Percentiles rank a stretch among this genome's conserved stretches.
Evolutionary conservation across 2,113 vertebrate species (phyloP).

Genomic region (Carassius auratus): DNA sequence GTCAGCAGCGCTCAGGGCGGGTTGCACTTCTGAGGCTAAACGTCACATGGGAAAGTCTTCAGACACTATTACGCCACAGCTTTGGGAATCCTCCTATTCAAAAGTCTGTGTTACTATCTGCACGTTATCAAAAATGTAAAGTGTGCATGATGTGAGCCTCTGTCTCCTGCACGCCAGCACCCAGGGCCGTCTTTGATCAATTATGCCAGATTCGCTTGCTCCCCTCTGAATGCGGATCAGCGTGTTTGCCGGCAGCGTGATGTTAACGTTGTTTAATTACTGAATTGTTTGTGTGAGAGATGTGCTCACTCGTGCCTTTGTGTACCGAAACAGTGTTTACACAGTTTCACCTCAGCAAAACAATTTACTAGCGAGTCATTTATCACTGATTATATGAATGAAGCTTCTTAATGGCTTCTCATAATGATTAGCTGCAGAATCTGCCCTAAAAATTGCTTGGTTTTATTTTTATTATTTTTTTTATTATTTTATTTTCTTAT

Average conservation of each 20-base stretch:
- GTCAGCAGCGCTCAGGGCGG: not conserved
- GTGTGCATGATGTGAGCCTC: slow-evolving; percentile 35
- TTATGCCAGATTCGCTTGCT: slow-evolving; percentile 41
- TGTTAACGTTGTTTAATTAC: slow-evolving; percentile 50
- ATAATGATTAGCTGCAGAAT: slow-evolving; percentile 3
- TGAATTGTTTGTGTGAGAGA: slow-evolving; percentile 21
- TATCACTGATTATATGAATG: slow-evolving; percentile 29
- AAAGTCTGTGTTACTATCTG: slow-evolving; percentile 47
- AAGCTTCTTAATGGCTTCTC: slow-evolving; percentile 10
- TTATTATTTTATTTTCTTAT: too few species aligned
- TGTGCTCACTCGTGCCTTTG: too few species aligned
- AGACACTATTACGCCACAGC: slow-evolving; percentile 34
- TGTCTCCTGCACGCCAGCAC: slow-evolving; percentile 23
- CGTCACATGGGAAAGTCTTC: slow-evolving; percentile 39
- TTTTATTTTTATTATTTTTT: too few species aligned
- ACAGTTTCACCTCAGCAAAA: slow-evolving; percentile 35
- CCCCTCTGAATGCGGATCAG: slow-evolving; percentile 17
- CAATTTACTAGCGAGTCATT: slow-evolving; percentile 21
- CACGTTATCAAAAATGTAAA: not conserved
- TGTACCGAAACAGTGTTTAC: slow-evolving; percentile 2
- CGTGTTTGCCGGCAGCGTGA: not conserved
- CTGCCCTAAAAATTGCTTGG: not conserved
- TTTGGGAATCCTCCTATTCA: slow-evolving; percentile 29
- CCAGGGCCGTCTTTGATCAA: slow-evolving; percentile 45
- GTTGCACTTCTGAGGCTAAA: slow-evolving; percentile 26